Evolutionary conservation across 2,888 invertebrate genomes (phyloP), one percentile per base, ranked within the genome.

Genomic region (Octodonta nipae): DNA sequence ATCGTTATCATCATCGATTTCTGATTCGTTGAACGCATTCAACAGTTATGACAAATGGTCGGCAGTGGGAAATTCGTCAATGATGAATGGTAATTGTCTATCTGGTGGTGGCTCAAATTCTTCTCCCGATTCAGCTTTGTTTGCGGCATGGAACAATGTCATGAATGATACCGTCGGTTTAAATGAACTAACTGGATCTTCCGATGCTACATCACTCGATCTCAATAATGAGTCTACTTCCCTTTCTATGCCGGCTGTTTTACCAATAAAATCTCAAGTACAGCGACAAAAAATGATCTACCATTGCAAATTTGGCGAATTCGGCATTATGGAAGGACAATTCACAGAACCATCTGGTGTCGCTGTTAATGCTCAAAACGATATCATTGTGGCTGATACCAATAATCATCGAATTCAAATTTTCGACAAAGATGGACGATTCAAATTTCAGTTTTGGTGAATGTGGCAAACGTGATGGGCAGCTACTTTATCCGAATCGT

Each of bases 321-420:
- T 96, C 53, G 98, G 98, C 4, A 93, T 95, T 0, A 84, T 91
- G 78, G 91, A 92, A 58, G 91, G 92, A 0, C 98, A 99, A 63
- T 99, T 99, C 60, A 98, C 98, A 0, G 98, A 99, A 59, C 98
- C 98, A 0, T 93, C 92, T 48, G 98, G 98, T n/a, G 98, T 98
- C 5, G 95, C 96, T 2, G 96, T 98, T 3, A 96, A 96, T 65
- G 95, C 93, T 34, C 93, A 95, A 65, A 95, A 95, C 59, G 96
- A 98, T 61, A 98, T 99, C 36, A 92, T 98, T 44, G 98, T 87
- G 4, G 86, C 86, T 2, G 95, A 96, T 55, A 98, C 98, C 15
- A 99, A 98, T 66, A 99, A 98, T 58, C 98, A 99, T 61, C 13
- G 98, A 34, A 98, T 98, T 45, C 93, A 96, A 66, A 95, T 98